Conservation (phyloP, 2,888 invertebrate species). For the Sympetrum striolatum region DNA sequence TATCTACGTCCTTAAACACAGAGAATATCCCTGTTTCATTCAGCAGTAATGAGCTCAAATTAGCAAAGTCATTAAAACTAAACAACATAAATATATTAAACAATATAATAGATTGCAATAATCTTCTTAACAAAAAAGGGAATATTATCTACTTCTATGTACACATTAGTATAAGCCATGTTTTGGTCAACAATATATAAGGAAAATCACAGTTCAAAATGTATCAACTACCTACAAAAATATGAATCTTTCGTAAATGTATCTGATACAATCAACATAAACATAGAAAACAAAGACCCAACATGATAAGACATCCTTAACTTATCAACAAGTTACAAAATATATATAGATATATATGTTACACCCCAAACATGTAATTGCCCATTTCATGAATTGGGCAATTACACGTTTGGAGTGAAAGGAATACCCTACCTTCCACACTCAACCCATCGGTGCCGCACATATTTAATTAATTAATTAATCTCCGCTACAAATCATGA, state of each 20-base stretch:
- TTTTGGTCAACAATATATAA: not conserved
- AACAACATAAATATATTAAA: not conserved
- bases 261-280: conserved; percentile 29
- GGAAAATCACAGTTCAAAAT: conserved; percentile 5
- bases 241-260: conserved; percentile 47
- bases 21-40: no score
- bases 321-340: conserved; percentile 45
- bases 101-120: conserved; percentile 17
- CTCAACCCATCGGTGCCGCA: no score
- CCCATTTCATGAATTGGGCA: no score
- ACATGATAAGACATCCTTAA: conserved; percentile 47
- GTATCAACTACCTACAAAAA: conserved; percentile 48
- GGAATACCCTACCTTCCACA: no score
- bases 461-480: no score
- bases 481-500: no score
- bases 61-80: conserved; percentile 20
- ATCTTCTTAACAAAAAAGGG: no score
- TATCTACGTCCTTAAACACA: no score
- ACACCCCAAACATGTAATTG: no score
- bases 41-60: no score
- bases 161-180: not conserved
- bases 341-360: no score
- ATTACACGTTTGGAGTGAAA: no score
- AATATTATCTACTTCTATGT: not conserved
- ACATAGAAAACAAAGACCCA: not conserved